Conservation (phyloP, 1,140 invertebrate genomes). For the Saccostrea glomerata region DNA sequence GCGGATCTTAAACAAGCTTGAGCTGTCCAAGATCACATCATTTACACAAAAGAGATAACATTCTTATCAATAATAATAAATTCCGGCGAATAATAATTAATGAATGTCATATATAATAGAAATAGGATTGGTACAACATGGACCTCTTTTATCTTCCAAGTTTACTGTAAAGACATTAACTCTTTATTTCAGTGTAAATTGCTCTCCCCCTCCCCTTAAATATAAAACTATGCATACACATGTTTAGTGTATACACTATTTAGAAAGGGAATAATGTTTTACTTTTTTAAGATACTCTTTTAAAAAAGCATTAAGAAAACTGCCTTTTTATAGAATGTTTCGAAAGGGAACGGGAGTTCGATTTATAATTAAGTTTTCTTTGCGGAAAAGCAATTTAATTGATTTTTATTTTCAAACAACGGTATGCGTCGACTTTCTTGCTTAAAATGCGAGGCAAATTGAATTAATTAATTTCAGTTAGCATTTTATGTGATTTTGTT, state of each 20-base stretch:
- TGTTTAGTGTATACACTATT: no score
- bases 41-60: background rate
- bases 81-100: background rate
- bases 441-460: slow-evolving; percentile 24
- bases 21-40: background rate
- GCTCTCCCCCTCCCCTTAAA: no score
- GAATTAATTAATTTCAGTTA: slow-evolving; percentile 35
- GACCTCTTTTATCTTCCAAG: no score
- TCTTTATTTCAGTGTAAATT: no score
- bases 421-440: slow-evolving; percentile 7
- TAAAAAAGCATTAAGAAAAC: background rate
- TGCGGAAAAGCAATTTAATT: slow-evolving; percentile 33
- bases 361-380: slow-evolving; percentile 35
- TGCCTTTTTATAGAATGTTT: background rate
- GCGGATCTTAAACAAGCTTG: background rate
- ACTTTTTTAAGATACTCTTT: background rate
- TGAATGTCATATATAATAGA: no score
- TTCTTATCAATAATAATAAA: background rate
- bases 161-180: no score
- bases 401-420: slow-evolving; percentile 37
- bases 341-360: background rate
- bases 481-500: slow-evolving; percentile 25
- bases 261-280: no score
- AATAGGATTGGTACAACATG: no score
- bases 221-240: no score